phyloP scores from a whole-genome alignment of 2,113 vertebrate genomes.

The Panthera uncia region DNA sequence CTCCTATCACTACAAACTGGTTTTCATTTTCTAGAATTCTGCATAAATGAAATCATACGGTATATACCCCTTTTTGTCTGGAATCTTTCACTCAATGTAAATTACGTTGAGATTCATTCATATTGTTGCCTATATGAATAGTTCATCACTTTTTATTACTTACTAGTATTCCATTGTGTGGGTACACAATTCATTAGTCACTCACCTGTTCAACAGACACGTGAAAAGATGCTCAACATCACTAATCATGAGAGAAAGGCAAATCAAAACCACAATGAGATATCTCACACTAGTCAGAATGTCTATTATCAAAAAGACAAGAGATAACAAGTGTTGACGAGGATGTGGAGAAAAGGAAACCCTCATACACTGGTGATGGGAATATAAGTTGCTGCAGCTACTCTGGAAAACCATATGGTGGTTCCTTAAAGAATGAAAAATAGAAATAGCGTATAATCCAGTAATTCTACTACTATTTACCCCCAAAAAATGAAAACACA shows the following conservation, averaged over 20 bases:
- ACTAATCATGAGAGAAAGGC: background rate
- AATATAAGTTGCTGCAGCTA: background rate
- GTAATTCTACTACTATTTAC: background rate
- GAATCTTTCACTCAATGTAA: background rate
- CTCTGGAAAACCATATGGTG: background rate
- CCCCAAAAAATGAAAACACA: background rate
- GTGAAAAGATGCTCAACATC: background rate
- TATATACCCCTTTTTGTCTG: background rate
- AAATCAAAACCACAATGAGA: background rate
- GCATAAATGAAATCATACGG: background rate
- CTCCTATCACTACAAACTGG: background rate
- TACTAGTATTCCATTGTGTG: background rate
- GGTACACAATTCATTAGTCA: background rate
- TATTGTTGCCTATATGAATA: background rate
- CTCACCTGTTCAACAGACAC: background rate
- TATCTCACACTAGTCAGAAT: background rate
- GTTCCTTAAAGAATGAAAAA: background rate
- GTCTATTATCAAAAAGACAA: background rate
- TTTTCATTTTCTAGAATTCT: constrained; percentile 42
- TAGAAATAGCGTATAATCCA: background rate
- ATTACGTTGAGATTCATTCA: background rate
- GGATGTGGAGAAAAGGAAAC: background rate
- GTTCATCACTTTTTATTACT: background rate
- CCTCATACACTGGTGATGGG: background rate
- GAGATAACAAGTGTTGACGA: background rate